Conservation (phyloP, 2,113 vertebrate species). For the Coreoperca whiteheadi region DNA sequence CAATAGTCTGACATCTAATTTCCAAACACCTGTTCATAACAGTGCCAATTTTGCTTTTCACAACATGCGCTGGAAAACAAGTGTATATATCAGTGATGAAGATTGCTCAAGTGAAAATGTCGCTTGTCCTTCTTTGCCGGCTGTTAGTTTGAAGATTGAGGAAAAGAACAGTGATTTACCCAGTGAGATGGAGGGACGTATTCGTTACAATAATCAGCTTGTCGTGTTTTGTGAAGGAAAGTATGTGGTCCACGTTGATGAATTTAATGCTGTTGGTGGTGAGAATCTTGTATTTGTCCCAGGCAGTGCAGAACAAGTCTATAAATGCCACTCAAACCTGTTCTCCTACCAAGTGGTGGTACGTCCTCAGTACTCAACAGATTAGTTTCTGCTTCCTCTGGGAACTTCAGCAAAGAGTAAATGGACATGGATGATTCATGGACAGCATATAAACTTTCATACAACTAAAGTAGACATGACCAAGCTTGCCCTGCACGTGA, state of each 20-base stretch:
- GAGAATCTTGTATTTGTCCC: slow-evolving; percentile 30
- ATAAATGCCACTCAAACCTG: slow-evolving; percentile 38
- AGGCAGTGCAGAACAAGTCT: slow-evolving; percentile 26
- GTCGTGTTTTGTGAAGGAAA: slow-evolving; percentile 59
- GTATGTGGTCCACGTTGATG: slow-evolving; percentile 57
- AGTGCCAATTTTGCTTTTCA: slow-evolving; percentile 64
- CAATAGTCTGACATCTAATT: slow-evolving; percentile 21
- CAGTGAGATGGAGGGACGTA: not conserved
- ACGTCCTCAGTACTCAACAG: slow-evolving; percentile 51
- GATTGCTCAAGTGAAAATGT: slow-evolving; percentile 54
- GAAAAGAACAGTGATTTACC: not conserved
- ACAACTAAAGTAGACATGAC: not conserved
- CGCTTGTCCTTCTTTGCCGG: slow-evolving; percentile 20
- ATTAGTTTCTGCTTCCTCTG: slow-evolving; percentile 13
- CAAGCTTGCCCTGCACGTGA: not conserved
- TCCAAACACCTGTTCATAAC: slow-evolving; percentile 71
- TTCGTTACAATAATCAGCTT: slow-evolving; percentile 71
- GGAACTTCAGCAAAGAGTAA: not conserved
- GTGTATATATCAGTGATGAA: slow-evolving; percentile 20
- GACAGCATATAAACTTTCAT: not conserved
- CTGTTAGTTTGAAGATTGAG: slow-evolving; percentile 37
- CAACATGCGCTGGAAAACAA: slow-evolving; percentile 56
- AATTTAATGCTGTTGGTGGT: slow-evolving; percentile 36
- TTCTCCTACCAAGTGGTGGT: slow-evolving; percentile 65
- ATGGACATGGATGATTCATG: not conserved